Evolutionary conservation across 2,888 invertebrate species (phyloP).

Genomic region (Imbricaverruca yamaguchii): DNA sequence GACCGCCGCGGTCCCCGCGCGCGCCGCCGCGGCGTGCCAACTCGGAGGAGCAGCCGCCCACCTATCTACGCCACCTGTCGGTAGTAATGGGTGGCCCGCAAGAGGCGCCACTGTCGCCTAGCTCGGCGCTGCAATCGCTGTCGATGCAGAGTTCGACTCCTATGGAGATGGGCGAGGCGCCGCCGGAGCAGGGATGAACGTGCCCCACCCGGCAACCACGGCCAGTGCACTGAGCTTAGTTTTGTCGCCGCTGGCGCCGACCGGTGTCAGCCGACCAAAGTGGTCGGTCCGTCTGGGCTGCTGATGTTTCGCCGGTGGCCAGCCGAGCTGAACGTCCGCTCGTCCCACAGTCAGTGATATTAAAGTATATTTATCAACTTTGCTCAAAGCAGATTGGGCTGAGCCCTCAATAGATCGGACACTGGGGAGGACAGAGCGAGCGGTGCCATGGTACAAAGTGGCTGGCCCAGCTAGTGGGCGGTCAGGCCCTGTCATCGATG

Average conservation of each 20-base stretch:
- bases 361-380: background rate
- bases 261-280: background rate
- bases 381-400: conserved; percentile 1
- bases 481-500: too few species aligned
- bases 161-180: conserved; percentile 15
- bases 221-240: background rate
- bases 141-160: conserved; percentile 36
- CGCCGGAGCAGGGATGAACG: background rate
- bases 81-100: background rate
- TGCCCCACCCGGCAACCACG: background rate
- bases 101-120: conserved; percentile 35
- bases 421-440: background rate
- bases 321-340: background rate
- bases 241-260: background rate
- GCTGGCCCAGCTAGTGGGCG: background rate
- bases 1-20: conserved; percentile 8
- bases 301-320: too few species aligned
- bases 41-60: conserved; percentile 24
- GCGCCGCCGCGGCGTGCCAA: conserved; percentile 15
- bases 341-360: background rate
- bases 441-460: background rate
- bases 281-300: too few species aligned
- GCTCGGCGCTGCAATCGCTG: conserved; percentile 35
- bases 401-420: background rate
- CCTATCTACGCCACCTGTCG: conserved; percentile 33